Percentiles rank a stretch among this genome's conserved stretches.
phyloP scores from a whole-genome alignment of 2,113 vertebrate genomes.

The Elephantulus edwardii region DNA sequence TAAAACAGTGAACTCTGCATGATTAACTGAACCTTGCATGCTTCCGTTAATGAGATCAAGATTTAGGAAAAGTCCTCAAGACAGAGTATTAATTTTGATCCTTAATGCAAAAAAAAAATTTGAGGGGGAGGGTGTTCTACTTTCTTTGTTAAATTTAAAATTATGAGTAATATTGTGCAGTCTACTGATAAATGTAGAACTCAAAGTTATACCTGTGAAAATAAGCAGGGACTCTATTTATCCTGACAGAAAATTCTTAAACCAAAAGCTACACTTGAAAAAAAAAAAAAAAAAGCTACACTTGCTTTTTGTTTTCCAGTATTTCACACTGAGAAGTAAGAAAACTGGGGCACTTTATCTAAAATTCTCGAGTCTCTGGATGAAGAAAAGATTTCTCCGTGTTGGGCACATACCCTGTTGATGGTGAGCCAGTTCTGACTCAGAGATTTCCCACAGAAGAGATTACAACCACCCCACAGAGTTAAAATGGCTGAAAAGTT shows the following conservation, averaged over 20 bases:
- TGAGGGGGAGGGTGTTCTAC: too few species aligned
- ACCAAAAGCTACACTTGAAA: neutral
- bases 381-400: neutral
- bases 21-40: neutral
- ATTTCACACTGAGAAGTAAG: neutral
- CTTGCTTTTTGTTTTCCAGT: neutral
- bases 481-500: too few species aligned
- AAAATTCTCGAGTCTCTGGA: neutral
- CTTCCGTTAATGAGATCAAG: constrained; percentile 1
- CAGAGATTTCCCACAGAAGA: neutral
- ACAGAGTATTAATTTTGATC: constrained; percentile 8
- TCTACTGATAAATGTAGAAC: neutral
- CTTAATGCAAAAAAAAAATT: neutral
- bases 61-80: neutral
- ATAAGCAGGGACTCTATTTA: neutral
- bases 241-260: neutral
- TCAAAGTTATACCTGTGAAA: neutral
- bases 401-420: neutral
- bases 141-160: constrained; percentile 29
- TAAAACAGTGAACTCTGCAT: constrained; percentile 28
- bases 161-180: neutral
- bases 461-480: neutral
- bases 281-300: neutral
- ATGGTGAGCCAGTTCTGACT: neutral
- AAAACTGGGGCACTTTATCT: neutral